A percentile compares a stretch with the other conserved stretches of the same genome.
These are phyloP conservation scores for Callimorpha dominula DNA, from an alignment of 2,888 invertebrate species.

Conservation along the genomic window DNA sequence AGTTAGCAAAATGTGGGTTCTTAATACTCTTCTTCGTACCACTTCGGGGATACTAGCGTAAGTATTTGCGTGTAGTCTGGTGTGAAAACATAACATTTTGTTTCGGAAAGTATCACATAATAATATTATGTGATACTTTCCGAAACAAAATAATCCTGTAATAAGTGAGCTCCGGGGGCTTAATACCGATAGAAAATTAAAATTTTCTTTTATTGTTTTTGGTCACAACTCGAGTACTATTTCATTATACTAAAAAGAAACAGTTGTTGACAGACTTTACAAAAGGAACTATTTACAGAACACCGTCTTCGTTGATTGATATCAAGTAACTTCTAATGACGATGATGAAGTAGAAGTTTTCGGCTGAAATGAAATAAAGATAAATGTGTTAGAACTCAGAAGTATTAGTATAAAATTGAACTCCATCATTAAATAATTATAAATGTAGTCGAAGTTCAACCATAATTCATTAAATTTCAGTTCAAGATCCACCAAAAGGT, in stretches of 20 bases:
- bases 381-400: not conserved
- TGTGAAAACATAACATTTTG: too few relatives aligned
- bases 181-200: not conserved
- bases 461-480: too few relatives aligned
- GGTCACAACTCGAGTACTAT: constrained; percentile 1
- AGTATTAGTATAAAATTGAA: too few relatives aligned
- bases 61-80: too few relatives aligned
- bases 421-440: too few relatives aligned
- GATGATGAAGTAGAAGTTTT: constrained; percentile 80
- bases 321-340: constrained; percentile 80
- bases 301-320: constrained; percentile 81
- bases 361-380: constrained; percentile 65
- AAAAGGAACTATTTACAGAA: constrained; percentile 65
- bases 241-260: not conserved
- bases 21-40: too few relatives aligned
- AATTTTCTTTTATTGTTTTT: not conserved
- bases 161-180: not conserved
- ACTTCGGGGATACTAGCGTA: too few relatives aligned
- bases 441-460: too few relatives aligned
- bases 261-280: not conserved
- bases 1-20: too few relatives aligned
- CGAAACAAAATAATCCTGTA: not conserved
- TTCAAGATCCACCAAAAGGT: too few relatives aligned
- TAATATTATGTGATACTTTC: too few relatives aligned
- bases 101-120: too few relatives aligned